Percentiles rank a stretch among this genome's conserved stretches.
phyloP scores from a whole-genome alignment of 2,113 vertebrate genomes.

The Elanoides forficatus region DNA sequence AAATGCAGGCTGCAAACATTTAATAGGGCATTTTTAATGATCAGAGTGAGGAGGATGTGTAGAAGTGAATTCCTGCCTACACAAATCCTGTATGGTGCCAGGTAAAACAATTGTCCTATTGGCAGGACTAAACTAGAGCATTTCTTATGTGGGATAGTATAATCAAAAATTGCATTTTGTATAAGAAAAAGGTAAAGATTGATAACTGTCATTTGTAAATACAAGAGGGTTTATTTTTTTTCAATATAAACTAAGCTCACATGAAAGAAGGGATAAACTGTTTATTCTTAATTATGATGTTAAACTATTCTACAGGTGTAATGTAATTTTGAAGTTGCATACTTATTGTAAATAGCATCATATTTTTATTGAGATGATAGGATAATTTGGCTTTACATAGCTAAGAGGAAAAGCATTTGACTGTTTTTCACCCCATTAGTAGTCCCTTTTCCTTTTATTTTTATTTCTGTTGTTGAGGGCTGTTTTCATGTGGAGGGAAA shows the following conservation, averaged over 20 bases:
- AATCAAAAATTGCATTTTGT: not conserved
- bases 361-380: not conserved
- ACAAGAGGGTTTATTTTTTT: not conserved
- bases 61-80: not conserved
- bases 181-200: not conserved
- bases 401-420: not conserved
- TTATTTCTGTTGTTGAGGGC: not conserved
- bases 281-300: not conserved
- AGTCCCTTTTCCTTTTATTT: not conserved
- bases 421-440: not conserved
- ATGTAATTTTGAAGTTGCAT: not conserved
- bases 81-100: not conserved
- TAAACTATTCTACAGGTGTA: not conserved
- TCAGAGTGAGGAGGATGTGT: not conserved
- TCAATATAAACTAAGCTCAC: not conserved
- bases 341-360: not conserved
- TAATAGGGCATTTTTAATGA: not conserved
- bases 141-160: not conserved
- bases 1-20: not conserved
- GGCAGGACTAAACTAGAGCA: not conserved
- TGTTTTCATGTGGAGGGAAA: conserved; percentile 3
- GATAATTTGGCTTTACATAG: not conserved
- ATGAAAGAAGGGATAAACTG: not conserved
- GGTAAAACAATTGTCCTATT: not conserved
- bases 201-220: not conserved